A percentile compares a stretch with the other conserved stretches of the same genome.
Conservation (phyloP, 1,140 invertebrate species). For the Dryas iulia region DNA sequence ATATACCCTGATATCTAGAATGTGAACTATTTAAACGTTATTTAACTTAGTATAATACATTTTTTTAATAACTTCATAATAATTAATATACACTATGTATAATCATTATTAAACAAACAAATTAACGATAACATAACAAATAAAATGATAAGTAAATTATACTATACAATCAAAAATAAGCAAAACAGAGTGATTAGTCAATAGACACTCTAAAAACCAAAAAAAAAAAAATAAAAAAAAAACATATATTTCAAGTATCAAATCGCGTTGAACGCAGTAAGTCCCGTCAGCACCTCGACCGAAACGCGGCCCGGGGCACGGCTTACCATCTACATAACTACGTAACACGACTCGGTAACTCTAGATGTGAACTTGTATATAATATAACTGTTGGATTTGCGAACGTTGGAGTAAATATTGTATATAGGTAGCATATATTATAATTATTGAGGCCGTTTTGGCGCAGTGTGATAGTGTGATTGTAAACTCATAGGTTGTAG, state of each 20-base stretch:
- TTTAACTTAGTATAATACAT: background rate
- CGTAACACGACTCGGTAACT: conserved; percentile 22
- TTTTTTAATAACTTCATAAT: background rate
- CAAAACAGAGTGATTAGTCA: too few relatives aligned
- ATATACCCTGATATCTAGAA: too few relatives aligned
- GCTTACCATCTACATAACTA: conserved; percentile 25
- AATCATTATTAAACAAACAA: background rate
- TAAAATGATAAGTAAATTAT: too few relatives aligned
- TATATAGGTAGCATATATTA: background rate
- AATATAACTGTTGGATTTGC: background rate
- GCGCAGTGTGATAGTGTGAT: too few relatives aligned
- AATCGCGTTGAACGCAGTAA: conserved; percentile 27
- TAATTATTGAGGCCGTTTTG: too few relatives aligned
- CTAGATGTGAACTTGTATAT: conserved; percentile 8
- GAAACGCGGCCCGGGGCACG: conserved; percentile 55
- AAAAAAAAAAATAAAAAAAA: conserved; percentile 2
- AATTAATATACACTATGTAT: background rate
- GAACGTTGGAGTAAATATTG: background rate
- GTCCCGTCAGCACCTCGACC: conserved; percentile 44
- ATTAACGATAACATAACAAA: background rate
- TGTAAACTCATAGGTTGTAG: too few relatives aligned
- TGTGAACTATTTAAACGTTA: too few relatives aligned
- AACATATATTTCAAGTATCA: conserved; percentile 36
- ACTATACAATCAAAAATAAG: too few relatives aligned
- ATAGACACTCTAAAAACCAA: too few relatives aligned